These are phyloP conservation scores for Macropodus opercularis DNA, from an alignment of 2,797 vertebrate species.

Conservation along the genomic window DNA sequence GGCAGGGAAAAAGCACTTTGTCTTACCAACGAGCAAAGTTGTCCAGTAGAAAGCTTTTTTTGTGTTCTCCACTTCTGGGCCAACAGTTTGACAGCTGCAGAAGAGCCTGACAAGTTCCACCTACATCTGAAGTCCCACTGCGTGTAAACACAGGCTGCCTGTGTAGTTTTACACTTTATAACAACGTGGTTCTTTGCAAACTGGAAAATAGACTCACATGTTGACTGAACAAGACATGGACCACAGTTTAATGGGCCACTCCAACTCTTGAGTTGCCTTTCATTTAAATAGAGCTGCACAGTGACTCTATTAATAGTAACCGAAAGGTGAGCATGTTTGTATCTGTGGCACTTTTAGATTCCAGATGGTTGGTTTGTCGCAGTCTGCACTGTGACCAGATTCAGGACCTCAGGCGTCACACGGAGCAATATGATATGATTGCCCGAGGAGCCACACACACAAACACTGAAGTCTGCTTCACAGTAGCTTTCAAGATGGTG, in stretches of 20 bases:
- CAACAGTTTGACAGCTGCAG: conserved; percentile 57
- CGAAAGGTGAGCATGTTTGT: conserved; percentile 6
- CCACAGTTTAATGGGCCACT: neutral
- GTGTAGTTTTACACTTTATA: conserved; percentile 12
- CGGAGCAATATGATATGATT: conserved; percentile 50
- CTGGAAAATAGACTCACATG: conserved; percentile 5
- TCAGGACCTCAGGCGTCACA: conserved; percentile 21
- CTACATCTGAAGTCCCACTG: conserved; percentile 25
- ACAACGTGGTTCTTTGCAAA: conserved; percentile 18
- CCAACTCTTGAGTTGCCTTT: neutral
- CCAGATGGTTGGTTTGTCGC: conserved; percentile 28
- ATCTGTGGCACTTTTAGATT: conserved; percentile 6
- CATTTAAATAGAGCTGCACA: no score
- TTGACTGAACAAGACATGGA: neutral
- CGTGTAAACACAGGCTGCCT: conserved; percentile 37
- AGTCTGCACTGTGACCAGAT: conserved; percentile 18
- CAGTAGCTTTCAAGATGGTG: conserved; percentile 44
- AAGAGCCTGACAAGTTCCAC: conserved; percentile 35
- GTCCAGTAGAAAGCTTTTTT: conserved; percentile 56
- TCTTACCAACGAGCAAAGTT: conserved; percentile 38
- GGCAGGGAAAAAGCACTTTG: conserved; percentile 53
- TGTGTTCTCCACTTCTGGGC: conserved; percentile 54
- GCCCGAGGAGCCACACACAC: conserved; percentile 40
- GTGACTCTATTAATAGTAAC: no score
- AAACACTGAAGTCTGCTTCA: conserved; percentile 29